Conservation (phyloP, 2,113 vertebrate genomes). For the Procavia capensis region DNA sequence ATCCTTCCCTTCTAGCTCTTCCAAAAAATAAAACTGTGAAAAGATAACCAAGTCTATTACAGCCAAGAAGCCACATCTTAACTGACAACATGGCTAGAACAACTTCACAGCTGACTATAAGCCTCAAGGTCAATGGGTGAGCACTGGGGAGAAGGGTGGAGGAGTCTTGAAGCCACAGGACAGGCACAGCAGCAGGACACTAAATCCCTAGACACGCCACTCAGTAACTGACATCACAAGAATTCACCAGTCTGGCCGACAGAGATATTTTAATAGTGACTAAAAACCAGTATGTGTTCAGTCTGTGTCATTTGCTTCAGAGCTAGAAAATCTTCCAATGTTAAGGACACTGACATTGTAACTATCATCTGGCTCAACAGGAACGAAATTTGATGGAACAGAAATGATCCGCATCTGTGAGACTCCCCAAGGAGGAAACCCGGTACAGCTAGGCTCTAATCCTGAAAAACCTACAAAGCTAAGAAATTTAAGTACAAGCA, state of each 20-base stretch:
- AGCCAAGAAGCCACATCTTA: neutral
- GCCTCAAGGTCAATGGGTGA: accelerated
- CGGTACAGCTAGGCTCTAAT: neutral
- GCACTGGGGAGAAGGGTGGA: accelerated
- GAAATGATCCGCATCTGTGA: neutral
- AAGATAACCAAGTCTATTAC: neutral
- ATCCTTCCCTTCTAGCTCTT: neutral
- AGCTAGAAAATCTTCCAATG: neutral
- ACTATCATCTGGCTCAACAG: neutral
- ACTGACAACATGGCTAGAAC: neutral
- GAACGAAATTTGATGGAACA: neutral
- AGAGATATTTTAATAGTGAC: neutral
- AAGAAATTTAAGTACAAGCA: constrained; percentile 29
- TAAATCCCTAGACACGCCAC: neutral
- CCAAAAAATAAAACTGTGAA: neutral
- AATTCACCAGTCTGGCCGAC: neutral
- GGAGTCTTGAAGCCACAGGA: neutral
- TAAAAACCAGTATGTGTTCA: neutral
- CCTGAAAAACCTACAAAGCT: constrained; percentile 20
- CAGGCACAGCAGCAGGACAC: neutral
- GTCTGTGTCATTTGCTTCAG: neutral
- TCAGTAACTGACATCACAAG: neutral
- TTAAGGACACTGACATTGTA: constrained; percentile 9
- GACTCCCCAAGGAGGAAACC: neutral
- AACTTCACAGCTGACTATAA: neutral